A percentile compares a stretch with the other conserved stretches of the same genome.
phyloP scores from a whole-genome alignment of 2,888 invertebrate genomes.

The Stenodema calcarata region DNA sequence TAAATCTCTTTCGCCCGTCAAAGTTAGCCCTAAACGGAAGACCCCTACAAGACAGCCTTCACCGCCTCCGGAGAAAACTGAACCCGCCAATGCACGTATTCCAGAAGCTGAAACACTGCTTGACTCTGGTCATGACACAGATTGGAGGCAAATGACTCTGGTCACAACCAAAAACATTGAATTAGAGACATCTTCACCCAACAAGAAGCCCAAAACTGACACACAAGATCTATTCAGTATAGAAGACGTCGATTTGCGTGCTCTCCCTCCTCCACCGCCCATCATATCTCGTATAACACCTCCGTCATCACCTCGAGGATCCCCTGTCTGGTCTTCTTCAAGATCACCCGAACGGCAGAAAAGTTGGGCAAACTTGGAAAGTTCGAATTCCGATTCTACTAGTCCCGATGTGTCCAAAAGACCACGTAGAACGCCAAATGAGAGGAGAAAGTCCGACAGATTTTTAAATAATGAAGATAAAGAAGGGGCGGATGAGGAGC shows the following conservation, averaged over 20 bases:
- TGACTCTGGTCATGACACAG: conserved; percentile 31
- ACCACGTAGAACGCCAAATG: neutral
- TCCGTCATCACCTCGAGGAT: conserved; percentile 33
- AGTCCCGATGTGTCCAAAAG: neutral
- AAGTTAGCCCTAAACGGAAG: neutral
- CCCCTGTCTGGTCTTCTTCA: neutral
- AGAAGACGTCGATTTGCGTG: conserved; percentile 87
- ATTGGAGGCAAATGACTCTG: conserved; percentile 6
- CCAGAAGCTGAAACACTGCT: conserved; percentile 13
- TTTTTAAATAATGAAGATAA: neutral
- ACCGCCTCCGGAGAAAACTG: neutral
- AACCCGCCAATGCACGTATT: neutral
- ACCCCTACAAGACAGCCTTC: neutral
- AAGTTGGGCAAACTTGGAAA: conserved; percentile 51
- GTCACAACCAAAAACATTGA: conserved; percentile 5
- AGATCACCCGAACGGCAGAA: conserved; percentile 8
- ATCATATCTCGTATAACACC: conserved; percentile 64
- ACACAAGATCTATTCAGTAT: conserved; percentile 77
- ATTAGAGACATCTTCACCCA: conserved; percentile 56
- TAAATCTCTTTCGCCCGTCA: neutral
- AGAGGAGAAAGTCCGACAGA: neutral
- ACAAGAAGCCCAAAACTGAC: conserved; percentile 69
- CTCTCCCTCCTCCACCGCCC: conserved; percentile 71
- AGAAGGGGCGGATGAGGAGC: conserved; percentile 6
- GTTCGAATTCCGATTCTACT: conserved; percentile 33